Percentiles rank a stretch among this genome's conserved stretches.
Evolutionary conservation across 2,888 invertebrate species (phyloP).

Genomic region (Pristionchus exspectatus): DNA sequence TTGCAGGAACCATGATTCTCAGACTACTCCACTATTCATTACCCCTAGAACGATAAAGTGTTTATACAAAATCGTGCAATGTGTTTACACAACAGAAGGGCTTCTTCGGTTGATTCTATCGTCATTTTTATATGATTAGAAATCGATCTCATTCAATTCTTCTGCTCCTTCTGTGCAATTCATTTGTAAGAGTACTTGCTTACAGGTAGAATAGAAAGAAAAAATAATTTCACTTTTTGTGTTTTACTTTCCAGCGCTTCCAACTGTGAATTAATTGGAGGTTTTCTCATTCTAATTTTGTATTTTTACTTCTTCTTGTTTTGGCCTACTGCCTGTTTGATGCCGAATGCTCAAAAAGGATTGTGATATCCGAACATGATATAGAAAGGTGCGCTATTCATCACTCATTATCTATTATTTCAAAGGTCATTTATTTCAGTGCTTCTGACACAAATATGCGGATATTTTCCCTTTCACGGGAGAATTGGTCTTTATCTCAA

Average conservation of each 20-base stretch:
- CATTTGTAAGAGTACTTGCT: too few species aligned
- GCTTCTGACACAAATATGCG: too few species aligned
- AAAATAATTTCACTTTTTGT: too few species aligned
- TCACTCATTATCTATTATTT: too few species aligned
- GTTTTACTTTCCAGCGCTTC: not conserved
- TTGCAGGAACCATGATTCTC: not conserved
- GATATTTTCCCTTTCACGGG: too few species aligned
- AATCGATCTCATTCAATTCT: too few species aligned
- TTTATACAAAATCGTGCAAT: not conserved
- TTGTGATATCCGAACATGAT: not conserved
- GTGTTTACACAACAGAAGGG: not conserved
- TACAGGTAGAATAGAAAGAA: too few species aligned
- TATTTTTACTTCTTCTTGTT: not conserved
- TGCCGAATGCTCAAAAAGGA: not conserved
- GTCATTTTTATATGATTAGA: not conserved
- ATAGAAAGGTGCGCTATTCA: too few species aligned
- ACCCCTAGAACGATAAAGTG: not conserved
- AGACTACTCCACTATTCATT: not conserved
- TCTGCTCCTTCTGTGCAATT: too few species aligned
- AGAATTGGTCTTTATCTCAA: too few species aligned
- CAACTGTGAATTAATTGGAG: not conserved
- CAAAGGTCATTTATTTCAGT: too few species aligned
- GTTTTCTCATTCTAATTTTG: not conserved
- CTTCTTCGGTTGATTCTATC: not conserved
- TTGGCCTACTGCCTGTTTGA: not conserved